Percentiles rank a stretch among this genome's conserved stretches.
These are phyloP conservation scores for Merodon equestris DNA, from an alignment of 2,888 invertebrate species.

Conservation along the genomic window DNA sequence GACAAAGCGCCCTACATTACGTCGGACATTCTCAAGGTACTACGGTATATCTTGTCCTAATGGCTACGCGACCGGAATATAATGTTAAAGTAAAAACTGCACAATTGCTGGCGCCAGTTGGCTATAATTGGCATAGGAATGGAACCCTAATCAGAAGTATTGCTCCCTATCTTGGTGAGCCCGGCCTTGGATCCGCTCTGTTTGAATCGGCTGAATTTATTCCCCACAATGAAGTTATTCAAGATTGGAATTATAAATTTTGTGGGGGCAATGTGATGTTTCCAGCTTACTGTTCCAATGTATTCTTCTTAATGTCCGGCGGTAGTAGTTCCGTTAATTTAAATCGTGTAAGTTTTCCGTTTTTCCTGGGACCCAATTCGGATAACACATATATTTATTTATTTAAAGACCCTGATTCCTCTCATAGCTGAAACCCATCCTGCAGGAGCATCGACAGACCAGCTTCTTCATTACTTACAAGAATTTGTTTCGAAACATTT, in stretches of 20 bases:
- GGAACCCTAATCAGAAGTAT: slow-evolving; percentile 79
- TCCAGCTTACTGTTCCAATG: slow-evolving; percentile 75
- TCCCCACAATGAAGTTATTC: slow-evolving; percentile 82
- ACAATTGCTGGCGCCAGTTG: slow-evolving; percentile 86
- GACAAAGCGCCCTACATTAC: slow-evolving; percentile 83
- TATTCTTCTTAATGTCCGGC: too few species aligned
- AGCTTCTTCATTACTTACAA: slow-evolving; percentile 87
- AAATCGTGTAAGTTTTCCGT: slow-evolving; percentile 75
- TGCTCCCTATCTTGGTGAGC: slow-evolving; percentile 76
- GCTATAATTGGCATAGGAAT: slow-evolving; percentile 80
- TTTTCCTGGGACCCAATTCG: slow-evolving; percentile 64
- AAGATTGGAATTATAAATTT: too few species aligned
- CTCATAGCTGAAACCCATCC: slow-evolving; percentile 84
- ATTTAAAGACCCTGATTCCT: slow-evolving; percentile 83
- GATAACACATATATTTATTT: slow-evolving; percentile 61
- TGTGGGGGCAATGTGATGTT: slow-evolving; percentile 74
- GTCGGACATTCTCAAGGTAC: slow-evolving; percentile 85
- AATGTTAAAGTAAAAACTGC: slow-evolving; percentile 84
- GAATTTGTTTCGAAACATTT: slow-evolving; percentile 80
- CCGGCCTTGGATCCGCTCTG: slow-evolving; percentile 64
- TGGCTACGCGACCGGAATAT: slow-evolving; percentile 84
- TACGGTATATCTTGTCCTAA: slow-evolving; percentile 86
- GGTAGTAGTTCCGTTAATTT: too few species aligned
- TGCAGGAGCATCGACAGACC: slow-evolving; percentile 84
- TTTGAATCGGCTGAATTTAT: slow-evolving; percentile 23